phyloP scores from a whole-genome alignment of 2,888 invertebrate species.

The Himalopsyche japonica region DNA sequence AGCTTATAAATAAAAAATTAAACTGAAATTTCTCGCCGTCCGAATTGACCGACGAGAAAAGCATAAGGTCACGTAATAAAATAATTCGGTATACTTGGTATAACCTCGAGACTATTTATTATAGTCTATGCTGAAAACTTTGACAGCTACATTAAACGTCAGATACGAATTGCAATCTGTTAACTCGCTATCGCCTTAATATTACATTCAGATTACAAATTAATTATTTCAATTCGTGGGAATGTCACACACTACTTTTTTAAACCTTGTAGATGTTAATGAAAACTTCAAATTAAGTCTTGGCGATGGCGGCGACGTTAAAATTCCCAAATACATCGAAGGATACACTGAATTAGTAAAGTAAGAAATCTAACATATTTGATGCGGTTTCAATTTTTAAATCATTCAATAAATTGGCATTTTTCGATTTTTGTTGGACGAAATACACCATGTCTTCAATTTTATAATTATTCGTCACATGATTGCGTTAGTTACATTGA shows the following conservation, averaged over 20 bases:
- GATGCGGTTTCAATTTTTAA: background rate
- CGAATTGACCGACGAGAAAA: no score
- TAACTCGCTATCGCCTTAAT: no score
- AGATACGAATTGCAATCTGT: no score
- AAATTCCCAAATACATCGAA: conserved; percentile 72
- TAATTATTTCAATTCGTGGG: background rate
- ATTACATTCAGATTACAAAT: no score
- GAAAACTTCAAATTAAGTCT: conserved; percentile 69
- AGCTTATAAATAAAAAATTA: no score
- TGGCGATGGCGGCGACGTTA: conserved; percentile 72
- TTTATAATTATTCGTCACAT: background rate
- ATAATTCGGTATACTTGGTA: no score
- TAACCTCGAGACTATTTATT: no score
- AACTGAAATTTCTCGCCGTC: no score
- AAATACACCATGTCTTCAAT: background rate
- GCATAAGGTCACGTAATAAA: no score
- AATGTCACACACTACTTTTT: conserved; percentile 43
- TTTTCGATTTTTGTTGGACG: background rate
- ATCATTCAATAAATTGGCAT: background rate
- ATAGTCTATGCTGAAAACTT: no score
- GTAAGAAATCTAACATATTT: conserved; percentile 56
- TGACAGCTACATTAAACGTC: no score
- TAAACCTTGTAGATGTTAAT: conserved; percentile 63
- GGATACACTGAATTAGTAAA: conserved; percentile 83
- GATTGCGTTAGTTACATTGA: background rate